phyloP scores from a whole-genome alignment of 2,888 invertebrate genomes.

The Dasysyrphus tricinctus region DNA sequence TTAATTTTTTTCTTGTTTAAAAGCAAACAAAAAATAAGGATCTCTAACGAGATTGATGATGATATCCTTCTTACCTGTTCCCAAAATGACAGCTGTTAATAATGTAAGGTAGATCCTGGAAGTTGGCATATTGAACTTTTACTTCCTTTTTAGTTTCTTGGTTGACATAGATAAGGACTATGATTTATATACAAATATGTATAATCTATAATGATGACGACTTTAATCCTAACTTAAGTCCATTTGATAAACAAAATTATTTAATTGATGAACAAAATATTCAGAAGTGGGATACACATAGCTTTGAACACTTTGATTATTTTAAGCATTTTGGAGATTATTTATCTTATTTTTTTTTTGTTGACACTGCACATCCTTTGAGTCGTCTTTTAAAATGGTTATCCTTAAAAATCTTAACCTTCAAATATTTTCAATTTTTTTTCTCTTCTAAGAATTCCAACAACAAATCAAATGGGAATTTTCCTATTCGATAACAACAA shows the following conservation, averaged over 20 bases:
- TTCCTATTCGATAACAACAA: constrained; percentile 11
- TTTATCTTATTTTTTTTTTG: not conserved
- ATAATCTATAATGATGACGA: not conserved
- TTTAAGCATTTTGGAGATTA: constrained; percentile 25
- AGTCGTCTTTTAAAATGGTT: not conserved
- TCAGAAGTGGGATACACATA: constrained; percentile 24
- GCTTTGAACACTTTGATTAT: constrained; percentile 15
- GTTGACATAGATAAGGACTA: constrained; percentile 34
- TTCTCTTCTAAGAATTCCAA: not conserved
- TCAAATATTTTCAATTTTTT: not conserved
- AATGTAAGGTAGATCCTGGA: constrained; percentile 71
- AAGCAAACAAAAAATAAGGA: constrained; percentile 7
- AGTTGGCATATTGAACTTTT: constrained; percentile 72
- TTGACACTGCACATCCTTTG: constrained; percentile 20
- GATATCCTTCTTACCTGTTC: constrained; percentile 62
- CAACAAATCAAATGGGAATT: not conserved
- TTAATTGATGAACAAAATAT: not conserved
- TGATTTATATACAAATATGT: not conserved
- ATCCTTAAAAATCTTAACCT: constrained; percentile 5
- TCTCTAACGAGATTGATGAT: constrained; percentile 36
- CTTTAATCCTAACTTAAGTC: constrained; percentile 48
- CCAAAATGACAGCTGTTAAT: constrained; percentile 73
- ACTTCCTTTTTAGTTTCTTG: constrained; percentile 46
- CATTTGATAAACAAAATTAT: not conserved
- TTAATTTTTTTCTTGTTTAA: constrained; percentile 7